Evolutionary conservation across 2,888 invertebrate genomes (phyloP).

Genomic region (Tiliacea citrago): DNA sequence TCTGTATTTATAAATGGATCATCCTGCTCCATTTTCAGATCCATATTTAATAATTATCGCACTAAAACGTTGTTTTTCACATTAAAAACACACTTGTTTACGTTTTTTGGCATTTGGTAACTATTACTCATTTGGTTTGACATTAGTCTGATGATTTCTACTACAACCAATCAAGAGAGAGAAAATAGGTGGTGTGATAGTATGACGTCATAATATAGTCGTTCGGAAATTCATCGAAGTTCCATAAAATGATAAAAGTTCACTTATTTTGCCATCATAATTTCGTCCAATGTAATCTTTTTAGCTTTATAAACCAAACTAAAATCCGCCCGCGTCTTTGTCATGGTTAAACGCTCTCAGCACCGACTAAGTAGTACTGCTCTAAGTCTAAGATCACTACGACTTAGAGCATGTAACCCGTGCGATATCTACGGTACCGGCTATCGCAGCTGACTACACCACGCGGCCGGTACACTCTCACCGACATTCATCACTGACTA

Average conservation of each 20-base stretch:
- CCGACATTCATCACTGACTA: too few relatives aligned
- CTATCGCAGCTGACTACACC: too few relatives aligned
- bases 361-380: too few relatives aligned
- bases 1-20: conserved; percentile 87
- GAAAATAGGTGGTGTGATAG: conserved; percentile 91
- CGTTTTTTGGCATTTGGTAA: conserved; percentile 76
- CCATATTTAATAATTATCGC: conserved; percentile 40
- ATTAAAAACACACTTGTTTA: conserved; percentile 79
- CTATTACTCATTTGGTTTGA: conserved; percentile 77
- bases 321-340: neutral
- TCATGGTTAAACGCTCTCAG: too few relatives aligned
- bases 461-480: too few relatives aligned
- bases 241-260: neutral
- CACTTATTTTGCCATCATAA: neutral
- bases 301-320: neutral
- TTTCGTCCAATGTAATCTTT: neutral
- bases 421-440: too few relatives aligned
- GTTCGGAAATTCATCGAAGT: conserved; percentile 37
- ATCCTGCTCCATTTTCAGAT: conserved; percentile 80
- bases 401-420: too few relatives aligned
- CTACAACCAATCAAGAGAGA: conserved; percentile 90
- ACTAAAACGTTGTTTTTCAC: conserved; percentile 45
- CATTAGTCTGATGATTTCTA: conserved; percentile 78
- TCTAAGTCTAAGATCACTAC: too few relatives aligned
- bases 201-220: conserved; percentile 79